Conservation (phyloP, 2,888 invertebrate genomes). For the Drosophila mimica region DNA sequence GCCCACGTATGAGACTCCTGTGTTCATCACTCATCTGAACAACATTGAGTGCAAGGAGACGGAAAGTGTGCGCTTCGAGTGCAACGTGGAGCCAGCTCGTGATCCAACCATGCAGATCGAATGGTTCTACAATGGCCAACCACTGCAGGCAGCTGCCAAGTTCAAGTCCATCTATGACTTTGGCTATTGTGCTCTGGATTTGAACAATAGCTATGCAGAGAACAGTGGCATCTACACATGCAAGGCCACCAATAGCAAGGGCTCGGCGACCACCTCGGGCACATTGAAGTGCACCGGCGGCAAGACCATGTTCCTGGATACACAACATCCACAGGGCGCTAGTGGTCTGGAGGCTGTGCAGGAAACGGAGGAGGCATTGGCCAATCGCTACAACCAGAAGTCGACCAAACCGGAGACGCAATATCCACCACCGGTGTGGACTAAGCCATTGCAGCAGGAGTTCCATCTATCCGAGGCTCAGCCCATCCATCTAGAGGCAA, state of each 20-base stretch:
- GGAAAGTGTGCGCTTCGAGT: constrained; percentile 95
- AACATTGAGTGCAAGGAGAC: constrained; percentile 95
- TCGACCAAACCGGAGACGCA: constrained; percentile 90
- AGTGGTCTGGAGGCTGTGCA: constrained; percentile 95
- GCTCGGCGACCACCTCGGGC: constrained; percentile 95
- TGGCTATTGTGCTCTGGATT: constrained; percentile 96
- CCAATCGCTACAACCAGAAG: constrained; percentile 90
- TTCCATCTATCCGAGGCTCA: constrained; percentile 93
- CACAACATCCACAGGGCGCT: constrained; percentile 97
- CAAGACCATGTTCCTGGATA: constrained; percentile 92
- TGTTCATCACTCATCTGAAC: constrained; percentile 95
- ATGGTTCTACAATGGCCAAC: constrained; percentile 97
- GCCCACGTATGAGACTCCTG: constrained; percentile 92
- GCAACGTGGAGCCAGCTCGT: constrained; percentile 95
- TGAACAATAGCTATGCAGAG: constrained; percentile 94
- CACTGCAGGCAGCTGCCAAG: constrained; percentile 94
- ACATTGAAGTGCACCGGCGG: constrained; percentile 93
- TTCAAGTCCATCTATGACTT: constrained; percentile 98
- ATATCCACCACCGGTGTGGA: constrained; percentile 94
- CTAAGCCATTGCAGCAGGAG: constrained; percentile 92
- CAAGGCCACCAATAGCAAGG: constrained; percentile 94
- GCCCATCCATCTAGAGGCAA: constrained; percentile 95
- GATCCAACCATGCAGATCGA: constrained; percentile 96
- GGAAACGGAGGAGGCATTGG: constrained; percentile 93
- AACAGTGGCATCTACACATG: constrained; percentile 97